A percentile compares a stretch with the other conserved stretches of the same genome.
Conservation (phyloP, 2,888 invertebrate genomes). For the Chironomus riparius region DNA sequence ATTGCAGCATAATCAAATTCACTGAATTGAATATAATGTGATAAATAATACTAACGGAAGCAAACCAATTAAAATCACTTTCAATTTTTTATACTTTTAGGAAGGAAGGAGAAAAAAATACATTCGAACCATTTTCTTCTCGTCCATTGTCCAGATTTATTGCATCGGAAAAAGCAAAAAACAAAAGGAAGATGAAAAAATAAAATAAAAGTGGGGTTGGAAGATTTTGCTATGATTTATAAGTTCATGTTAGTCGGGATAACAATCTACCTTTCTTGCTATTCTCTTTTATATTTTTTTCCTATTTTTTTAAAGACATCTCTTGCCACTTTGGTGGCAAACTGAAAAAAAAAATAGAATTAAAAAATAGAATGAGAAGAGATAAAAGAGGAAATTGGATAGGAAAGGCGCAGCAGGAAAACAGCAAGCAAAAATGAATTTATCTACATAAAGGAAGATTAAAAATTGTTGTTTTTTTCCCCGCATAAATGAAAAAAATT, state of each 20-base stretch:
- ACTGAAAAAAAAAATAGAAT: too few species aligned
- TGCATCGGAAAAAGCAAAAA: constrained; percentile 9
- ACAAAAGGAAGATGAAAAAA: neutral
- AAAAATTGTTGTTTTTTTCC: constrained; percentile 13
- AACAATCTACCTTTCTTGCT: constrained; percentile 8
- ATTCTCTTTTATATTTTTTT: neutral
- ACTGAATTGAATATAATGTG: neutral
- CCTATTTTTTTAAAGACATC: neutral
- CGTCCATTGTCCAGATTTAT: constrained; percentile 14
- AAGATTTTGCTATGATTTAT: constrained; percentile 19
- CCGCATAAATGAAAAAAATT: neutral
- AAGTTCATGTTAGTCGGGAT: constrained; percentile 16
- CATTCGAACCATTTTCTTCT: neutral
- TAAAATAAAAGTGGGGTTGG: neutral
- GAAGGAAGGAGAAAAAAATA: constrained; percentile 12
- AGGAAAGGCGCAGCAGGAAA: neutral
- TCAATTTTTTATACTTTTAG: constrained; percentile 6
- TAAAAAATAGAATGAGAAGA: neutral
- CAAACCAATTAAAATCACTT: constrained; percentile 25
- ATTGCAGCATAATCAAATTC: neutral
- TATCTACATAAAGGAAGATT: constrained; percentile 21
- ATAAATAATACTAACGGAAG: constrained; percentile 18
- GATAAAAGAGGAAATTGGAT: constrained; percentile 1
- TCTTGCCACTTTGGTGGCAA: neutral
- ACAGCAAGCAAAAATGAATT: constrained; percentile 2